These are phyloP conservation scores for Lophius piscatorius DNA, from an alignment of 2,113 vertebrate species.

Conservation along the genomic window DNA sequence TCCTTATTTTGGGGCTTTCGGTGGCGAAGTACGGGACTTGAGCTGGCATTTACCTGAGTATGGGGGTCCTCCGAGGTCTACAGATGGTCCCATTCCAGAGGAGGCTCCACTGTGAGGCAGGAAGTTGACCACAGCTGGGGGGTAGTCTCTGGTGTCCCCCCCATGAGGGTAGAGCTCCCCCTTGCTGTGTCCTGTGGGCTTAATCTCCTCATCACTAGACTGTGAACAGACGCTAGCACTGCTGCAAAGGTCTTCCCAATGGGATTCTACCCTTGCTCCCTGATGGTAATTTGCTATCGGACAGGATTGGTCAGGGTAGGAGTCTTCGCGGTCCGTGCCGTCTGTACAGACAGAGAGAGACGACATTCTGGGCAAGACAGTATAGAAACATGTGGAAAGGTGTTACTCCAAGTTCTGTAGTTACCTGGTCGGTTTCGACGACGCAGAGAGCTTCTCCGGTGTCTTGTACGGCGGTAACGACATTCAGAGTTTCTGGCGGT, in stretches of 20 bases:
- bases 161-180: conserved; percentile 59
- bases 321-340: conserved; percentile 82
- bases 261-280: conserved; percentile 58
- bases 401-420: not conserved
- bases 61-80: conserved; percentile 68
- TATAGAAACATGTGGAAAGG: not conserved
- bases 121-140: conserved; percentile 76
- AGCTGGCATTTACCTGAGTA: conserved; percentile 74
- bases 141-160: conserved; percentile 72
- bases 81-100: conserved; percentile 50
- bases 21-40: too few species aligned
- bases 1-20: too few species aligned
- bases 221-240: conserved; percentile 85
- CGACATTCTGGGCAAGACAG: not conserved
- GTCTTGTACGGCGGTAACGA: conserved; percentile 78
- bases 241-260: conserved; percentile 82
- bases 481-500: conserved; percentile 86
- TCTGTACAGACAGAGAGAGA: conserved; percentile 53
- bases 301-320: conserved; percentile 81
- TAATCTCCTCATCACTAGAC: conserved; percentile 83
- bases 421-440: conserved; percentile 86
- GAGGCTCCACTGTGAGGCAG: conserved; percentile 65
- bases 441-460: conserved; percentile 77
- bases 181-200: conserved; percentile 67
- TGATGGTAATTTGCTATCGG: conserved; percentile 75